Conservation (phyloP, 2,113 vertebrate genomes). For the Daubentonia madagascariensis region DNA sequence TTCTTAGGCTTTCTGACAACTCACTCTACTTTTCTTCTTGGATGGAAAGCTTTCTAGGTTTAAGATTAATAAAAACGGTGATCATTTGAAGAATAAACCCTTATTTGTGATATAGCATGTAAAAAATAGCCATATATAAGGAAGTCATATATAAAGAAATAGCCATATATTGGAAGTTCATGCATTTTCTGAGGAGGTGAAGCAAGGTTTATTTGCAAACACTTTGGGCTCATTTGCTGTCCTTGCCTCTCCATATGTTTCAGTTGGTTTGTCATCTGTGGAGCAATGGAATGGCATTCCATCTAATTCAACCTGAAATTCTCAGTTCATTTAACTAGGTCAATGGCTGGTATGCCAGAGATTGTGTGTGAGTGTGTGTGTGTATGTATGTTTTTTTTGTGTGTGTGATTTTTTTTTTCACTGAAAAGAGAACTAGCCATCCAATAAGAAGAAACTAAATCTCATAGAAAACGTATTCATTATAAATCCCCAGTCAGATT, state of each 20-base stretch:
- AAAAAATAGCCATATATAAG: background rate
- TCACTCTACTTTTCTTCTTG: background rate
- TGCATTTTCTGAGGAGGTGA: background rate
- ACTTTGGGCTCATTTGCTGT: conserved; percentile 41
- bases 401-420: background rate
- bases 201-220: conserved; percentile 34
- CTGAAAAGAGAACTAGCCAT: background rate
- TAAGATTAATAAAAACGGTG: background rate
- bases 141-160: background rate
- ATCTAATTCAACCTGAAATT: conserved; percentile 1
- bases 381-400: background rate
- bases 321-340: conserved; percentile 40
- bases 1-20: background rate
- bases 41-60: background rate
- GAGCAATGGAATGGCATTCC: background rate
- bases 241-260: background rate
- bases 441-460: background rate
- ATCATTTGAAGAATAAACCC: background rate
- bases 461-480: background rate
- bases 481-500: background rate
- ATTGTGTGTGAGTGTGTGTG: background rate
- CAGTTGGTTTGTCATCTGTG: conserved; percentile 17
- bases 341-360: background rate
- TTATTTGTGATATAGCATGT: background rate
- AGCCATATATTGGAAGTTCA: background rate